Evolutionary conservation across 2,888 invertebrate genomes (phyloP).

Genomic region (Plagiodera versicolora): DNA sequence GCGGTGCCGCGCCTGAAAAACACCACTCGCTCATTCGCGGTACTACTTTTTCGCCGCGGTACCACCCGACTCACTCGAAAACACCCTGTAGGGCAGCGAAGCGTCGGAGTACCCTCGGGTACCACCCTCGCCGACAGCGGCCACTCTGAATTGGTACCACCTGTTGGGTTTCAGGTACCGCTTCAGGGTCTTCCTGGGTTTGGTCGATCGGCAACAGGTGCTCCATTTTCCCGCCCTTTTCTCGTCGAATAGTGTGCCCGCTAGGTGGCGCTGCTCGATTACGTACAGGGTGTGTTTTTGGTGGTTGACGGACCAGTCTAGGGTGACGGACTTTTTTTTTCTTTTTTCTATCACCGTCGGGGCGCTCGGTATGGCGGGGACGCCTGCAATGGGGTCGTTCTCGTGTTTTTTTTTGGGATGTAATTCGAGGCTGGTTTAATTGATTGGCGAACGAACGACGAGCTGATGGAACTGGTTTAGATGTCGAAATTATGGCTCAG

Average conservation of each 20-base stretch:
- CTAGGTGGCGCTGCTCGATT: constrained; percentile 71
- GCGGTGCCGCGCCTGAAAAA: constrained; percentile 61
- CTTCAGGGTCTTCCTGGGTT: constrained; percentile 59
- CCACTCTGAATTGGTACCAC: constrained; percentile 80
- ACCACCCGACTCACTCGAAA: constrained; percentile 53
- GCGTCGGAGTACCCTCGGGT: constrained; percentile 71
- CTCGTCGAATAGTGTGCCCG: constrained; percentile 67
- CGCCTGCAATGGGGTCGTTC: constrained; percentile 56
- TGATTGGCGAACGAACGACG: constrained; percentile 27
- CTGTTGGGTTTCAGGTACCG: constrained; percentile 67
- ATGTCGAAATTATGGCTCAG: constrained; percentile 46
- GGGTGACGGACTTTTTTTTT: constrained; percentile 56
- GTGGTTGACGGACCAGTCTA: constrained; percentile 48
- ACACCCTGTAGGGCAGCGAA: constrained; percentile 62
- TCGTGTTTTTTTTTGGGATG: too few species aligned
- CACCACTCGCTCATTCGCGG: too few species aligned
- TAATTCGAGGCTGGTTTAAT: too few species aligned
- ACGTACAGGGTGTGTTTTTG: constrained; percentile 57
- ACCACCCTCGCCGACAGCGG: constrained; percentile 72
- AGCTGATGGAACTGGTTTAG: constrained; percentile 46
- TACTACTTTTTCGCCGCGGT: too few species aligned
- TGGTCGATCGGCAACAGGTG: constrained; percentile 58
- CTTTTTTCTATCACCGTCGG: constrained; percentile 62
- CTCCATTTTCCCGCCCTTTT: constrained; percentile 68
- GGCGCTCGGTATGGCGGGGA: constrained; percentile 66